Evolutionary conservation across 1,140 invertebrate species (phyloP), one percentile per base, ranked within the genome.

Genomic region (Drosophila punjabiensis): DNA sequence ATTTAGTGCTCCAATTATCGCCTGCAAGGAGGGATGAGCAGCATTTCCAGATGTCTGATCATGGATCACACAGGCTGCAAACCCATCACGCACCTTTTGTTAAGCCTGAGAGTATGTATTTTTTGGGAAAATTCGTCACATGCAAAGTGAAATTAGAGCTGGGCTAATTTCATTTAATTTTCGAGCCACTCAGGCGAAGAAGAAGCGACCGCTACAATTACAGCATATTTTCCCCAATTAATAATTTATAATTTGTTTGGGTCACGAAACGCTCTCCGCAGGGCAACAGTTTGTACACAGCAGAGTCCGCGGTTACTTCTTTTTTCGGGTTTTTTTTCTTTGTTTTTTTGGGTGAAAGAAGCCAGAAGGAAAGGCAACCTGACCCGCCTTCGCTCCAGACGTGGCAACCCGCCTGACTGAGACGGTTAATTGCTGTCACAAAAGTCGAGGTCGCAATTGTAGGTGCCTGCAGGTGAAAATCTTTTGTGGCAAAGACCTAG

Each of bases 181-280:
- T 92, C 78, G 82, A 79, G 68, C 71, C 70, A 85, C 30, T 70
- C 60, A 79, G 58, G 68, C 61, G 68, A 62, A 53, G 59, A 79
- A 70, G 79, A 76, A 82, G 79, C 82, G 70, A 92, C 82, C 75
- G 85, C 74, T 74, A 86, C 90, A 92, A 92, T 92, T 92, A 89
- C 85, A 81, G 79, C 82, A 90, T 86, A 90, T 90, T 92, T 92
- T 92, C 85, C 63, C 80, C 90, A 92, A 92, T 92, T 92, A 92
- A 92, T 92, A 92, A 92, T 92, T 92, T 92, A 90, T 92, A 92
- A 92, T 92, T 92, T 92, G 79, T 92, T 92, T 86, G 80, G 90
- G 85, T 92, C 89, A 91, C 91, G 87, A 92, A 89, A 89, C 69
- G 59, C 63, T 52, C 69, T 65, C 11, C 71, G 56, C 50, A 20